phyloP scores from a whole-genome alignment of 2,113 vertebrate genomes.

The Alligator mississippiensis region DNA sequence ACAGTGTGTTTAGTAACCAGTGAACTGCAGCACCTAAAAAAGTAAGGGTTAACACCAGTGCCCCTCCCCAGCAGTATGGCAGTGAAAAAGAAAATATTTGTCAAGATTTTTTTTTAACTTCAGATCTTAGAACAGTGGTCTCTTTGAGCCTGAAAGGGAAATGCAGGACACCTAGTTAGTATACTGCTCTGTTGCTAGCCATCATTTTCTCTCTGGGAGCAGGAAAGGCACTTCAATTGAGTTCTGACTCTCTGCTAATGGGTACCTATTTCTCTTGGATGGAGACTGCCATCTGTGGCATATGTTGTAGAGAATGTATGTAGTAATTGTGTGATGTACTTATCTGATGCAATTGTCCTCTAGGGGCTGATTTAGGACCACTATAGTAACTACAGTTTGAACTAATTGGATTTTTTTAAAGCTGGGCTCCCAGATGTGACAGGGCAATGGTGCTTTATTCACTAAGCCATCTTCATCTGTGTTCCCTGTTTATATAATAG shows the following conservation, averaged over 20 bases:
- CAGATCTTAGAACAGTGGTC: not conserved
- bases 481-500: not conserved
- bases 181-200: not conserved
- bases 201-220: not conserved
- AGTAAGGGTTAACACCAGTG: not conserved
- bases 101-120: not conserved
- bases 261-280: constrained; percentile 28
- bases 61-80: not conserved
- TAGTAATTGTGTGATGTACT: not conserved
- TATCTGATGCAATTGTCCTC: constrained; percentile 55
- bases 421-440: constrained; percentile 55
- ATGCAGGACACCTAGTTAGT: not conserved
- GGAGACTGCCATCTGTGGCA: constrained; percentile 52
- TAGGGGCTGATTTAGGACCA: constrained; percentile 58
- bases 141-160: constrained; percentile 24
- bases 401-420: constrained; percentile 52
- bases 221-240: not conserved
- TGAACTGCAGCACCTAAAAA: constrained; percentile 27
- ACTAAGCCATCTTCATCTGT: not conserved
- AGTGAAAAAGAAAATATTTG: not conserved
- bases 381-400: constrained; percentile 38
- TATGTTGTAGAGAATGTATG: not conserved
- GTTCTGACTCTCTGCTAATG: constrained; percentile 40
- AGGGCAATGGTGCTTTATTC: constrained; percentile 44
- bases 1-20: constrained; percentile 1